Percentiles rank a stretch among this genome's conserved stretches.
Conservation (phyloP, 2,113 vertebrate genomes). For the Dipodomys stephensi region DNA sequence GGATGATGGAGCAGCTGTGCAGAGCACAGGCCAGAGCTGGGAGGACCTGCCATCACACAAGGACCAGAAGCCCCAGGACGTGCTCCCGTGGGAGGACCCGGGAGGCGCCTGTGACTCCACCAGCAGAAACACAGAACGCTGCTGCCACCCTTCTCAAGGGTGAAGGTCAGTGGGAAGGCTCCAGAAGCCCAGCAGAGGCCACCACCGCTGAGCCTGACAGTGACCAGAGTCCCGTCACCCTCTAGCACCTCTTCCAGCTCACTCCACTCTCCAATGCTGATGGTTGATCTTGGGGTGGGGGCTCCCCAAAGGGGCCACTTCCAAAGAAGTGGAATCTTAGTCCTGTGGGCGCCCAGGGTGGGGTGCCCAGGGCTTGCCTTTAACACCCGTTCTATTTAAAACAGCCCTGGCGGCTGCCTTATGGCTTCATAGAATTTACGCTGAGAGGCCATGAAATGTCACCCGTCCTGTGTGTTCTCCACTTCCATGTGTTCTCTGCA, state of each 20-base stretch:
- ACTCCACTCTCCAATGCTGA: not conserved
- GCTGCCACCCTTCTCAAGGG: no score
- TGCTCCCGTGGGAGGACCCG: no score
- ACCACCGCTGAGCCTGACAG: no score
- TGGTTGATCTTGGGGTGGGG: not conserved
- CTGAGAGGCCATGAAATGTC: conserved; percentile 78
- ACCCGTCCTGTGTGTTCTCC: conserved; percentile 60
- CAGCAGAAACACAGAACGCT: no score
- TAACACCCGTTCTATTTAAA: conserved; percentile 64
- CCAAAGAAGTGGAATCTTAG: not conserved
- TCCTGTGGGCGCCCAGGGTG: not conserved
- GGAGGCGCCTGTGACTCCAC: no score
- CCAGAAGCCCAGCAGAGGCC: no score
- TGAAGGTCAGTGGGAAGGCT: no score
- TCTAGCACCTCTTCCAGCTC: not conserved
- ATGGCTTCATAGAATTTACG: conserved; percentile 72
- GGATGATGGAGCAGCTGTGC: no score
- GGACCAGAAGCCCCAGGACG: no score
- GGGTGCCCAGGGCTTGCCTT: not conserved
- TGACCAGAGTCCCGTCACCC: no score
- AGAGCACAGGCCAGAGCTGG: no score
- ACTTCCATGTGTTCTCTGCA: conserved; percentile 66
- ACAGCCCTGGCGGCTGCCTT: conserved; percentile 43
- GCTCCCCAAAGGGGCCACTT: not conserved
- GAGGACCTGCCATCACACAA: no score